phyloP scores from a whole-genome alignment of 37 sponge, comb jelly and placozoan species.

The Eunapius fragilis region DNA sequence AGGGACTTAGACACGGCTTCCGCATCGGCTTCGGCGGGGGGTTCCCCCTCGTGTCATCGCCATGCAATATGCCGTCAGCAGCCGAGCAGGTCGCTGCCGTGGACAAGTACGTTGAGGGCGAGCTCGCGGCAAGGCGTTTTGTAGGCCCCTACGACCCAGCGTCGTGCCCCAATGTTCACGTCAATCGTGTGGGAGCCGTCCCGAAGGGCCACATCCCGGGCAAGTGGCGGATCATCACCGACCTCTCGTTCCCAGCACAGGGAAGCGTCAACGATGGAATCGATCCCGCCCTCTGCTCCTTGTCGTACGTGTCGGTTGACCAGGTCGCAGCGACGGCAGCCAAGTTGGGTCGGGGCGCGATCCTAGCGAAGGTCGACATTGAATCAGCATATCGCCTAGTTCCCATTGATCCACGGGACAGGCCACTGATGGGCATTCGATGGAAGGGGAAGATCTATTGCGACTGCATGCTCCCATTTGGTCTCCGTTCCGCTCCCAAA shows the following conservation, averaged over 20 bases:
- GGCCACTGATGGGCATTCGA: not conserved
- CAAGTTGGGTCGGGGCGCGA: not conserved
- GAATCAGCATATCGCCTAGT: constrained; percentile 4
- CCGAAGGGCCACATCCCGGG: constrained; percentile 36
- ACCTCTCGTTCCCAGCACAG: not conserved
- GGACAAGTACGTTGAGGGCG: not conserved
- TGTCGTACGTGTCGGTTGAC: constrained; percentile 9
- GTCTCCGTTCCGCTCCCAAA: constrained; percentile 21
- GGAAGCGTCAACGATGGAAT: constrained; percentile 37
- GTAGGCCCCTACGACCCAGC: not conserved
- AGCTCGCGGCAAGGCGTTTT: not conserved
- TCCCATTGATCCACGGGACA: constrained; percentile 6
- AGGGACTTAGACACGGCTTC: constrained; percentile 15
- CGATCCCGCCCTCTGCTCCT: constrained; percentile 9
- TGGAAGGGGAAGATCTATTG: constrained; percentile 10
- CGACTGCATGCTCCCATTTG: constrained; percentile 9
- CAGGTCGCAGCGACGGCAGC: not conserved
- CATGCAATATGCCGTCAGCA: not conserved
- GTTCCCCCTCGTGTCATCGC: not conserved
- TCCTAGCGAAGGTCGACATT: constrained; percentile 20
- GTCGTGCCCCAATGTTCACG: constrained; percentile 5
- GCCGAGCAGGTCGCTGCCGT: not conserved
- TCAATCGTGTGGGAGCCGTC: constrained; percentile 35
- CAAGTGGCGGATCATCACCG: constrained; percentile 19
- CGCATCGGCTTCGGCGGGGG: constrained; percentile 13